Evolutionary conservation across 2,113 vertebrate genomes (phyloP), one percentile per base, ranked within the genome.

Genomic region (Malurus elegans): DNA sequence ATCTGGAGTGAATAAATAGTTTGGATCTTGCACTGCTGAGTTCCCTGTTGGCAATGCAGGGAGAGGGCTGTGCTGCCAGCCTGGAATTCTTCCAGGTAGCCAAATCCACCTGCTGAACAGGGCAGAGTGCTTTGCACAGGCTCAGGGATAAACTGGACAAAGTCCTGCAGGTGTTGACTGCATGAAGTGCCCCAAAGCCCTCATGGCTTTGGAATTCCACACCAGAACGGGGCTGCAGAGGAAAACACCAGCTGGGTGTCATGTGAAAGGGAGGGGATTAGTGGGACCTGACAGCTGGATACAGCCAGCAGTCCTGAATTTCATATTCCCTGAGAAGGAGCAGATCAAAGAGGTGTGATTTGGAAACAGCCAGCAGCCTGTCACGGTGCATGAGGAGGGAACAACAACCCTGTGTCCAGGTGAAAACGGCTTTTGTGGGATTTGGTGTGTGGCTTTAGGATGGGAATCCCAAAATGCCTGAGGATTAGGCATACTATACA

Each of bases 181-280:
- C 31, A 26, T 3, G 3, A 10, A 53, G 48, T 14, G 34, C 25
- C 5, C n/a, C 58, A 45, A 31, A 24, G 32, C 26, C 20, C 61
- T 2, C 4, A 31, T 40, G 38, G 6, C 26, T 84, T 29, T 60
- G 69, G 73, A 67, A 81, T 95, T 89, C 56, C 80, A 61, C 56
- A 25, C 34, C 34, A 56, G 72, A 92, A 67, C 0, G 10, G 72
- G 88, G 58, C 82, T 79, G 16, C 44, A 61, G 92, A 92, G 79
- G 76, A 51, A 86, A 92, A 90, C 74, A 91, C 64, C 92, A 93
- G 79, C 75, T 86, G 96, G 90, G 74, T 88, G 88, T 72, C 74
- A 45, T 65, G 90, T 57, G 95, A 54, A 79, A 34, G 66, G 42
- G 50, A 75, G 67, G 50, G 66, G 88, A 82, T 95, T 76, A 86